Evolutionary conservation across 2,113 vertebrate species (phyloP), one percentile per base, ranked within the genome.

Genomic region (Atlantisia rogersi): DNA sequence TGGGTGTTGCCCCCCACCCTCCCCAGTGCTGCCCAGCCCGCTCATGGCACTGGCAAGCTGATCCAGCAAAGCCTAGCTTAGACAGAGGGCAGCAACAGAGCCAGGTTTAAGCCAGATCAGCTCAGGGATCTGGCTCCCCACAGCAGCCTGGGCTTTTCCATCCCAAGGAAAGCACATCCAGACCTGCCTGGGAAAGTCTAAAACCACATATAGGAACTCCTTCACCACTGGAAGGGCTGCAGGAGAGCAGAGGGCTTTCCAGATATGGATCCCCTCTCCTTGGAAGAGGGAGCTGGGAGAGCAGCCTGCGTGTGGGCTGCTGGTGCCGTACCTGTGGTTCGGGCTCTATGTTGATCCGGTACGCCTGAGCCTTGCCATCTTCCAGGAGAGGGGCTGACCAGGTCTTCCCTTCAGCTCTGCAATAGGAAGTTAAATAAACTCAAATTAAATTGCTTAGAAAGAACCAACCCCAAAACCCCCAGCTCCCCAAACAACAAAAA

Each of bases 311-410:
- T 10, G 35, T 32, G 53, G 40, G 46, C 62, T 69, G 81, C 69
- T 29, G 56, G 46, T 26, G 37, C 84, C 77, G 17, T 99, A 99
- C 99, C 99, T 99, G 99, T 14, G 96, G 96, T 25, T 99, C 99
- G 0, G 98, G 94, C 84, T 99, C 98, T 22, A 98, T 82, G 85
- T 97, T 97, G 89, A 98, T 98, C 92, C 97, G 97, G 95, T 98
- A 99, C 1, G 99, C 98, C 48, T 99, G 99, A 75, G 98, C 98
- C 95, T 99, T 99, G 94, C 98, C 98, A 52, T 99, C 99, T 60
- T 99, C 99, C 76, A 98, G 97, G 58, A 98, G 40, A 74, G 96
- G 96, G 53, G 98, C 95, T 37, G 98, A 98, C 99, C 98, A 99
- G 95, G 95, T 93, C 97, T 98, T 98, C 68, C 96, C 98, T 97